Base-by-base conservation (phyloP, 2,888 invertebrate genomes). In the Agrochola litura region DNA sequence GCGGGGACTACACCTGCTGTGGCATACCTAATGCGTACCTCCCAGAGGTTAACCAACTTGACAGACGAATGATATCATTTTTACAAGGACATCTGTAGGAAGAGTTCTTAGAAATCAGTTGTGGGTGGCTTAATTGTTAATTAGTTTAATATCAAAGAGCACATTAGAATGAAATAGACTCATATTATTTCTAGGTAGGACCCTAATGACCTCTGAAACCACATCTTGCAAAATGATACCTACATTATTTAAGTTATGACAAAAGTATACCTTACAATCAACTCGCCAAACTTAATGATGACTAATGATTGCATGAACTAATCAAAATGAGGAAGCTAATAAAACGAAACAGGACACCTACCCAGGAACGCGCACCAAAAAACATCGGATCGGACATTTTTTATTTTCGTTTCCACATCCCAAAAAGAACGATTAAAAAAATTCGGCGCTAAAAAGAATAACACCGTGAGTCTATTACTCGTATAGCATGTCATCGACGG, bases 401-500 rank as follows among this genome's bases (percentile, higher is more conserved):
- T 92, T 93, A 92, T 92, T 91, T 91, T 90, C 92, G 91, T 92
- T 91, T 91, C 91, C 79, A 86, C 93, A 94, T 94, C 95, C 94
- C 92, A 92, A 93, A 93, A 94, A 93, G 90, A 88, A 86, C 81
- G 83, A 83, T 90, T 87, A 93, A 95, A 95, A 96, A 96, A 95
- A 94, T 93, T 95, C 94, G 94, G 94, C 94, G 94, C 94, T 95
- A 95, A 96, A 96, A 96, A 95, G 96, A 96, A 96, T 95, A 95
- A 95, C 95, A 93, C 93, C 91, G 94, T 91, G 93, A 95, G 95
- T 96, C 96, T 95, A 96, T 96, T 96, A 96, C 95, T 93, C 93
- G 95, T 96, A 95, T 94, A 93, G 96, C 96, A 95, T 96, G 96
- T 96, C 96, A 96, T 96, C 96, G 96, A 94, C 92, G 95, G 94